A percentile compares a stretch with the other conserved stretches of the same genome.
These are phyloP conservation scores for Dendrophyllia cribrosa DNA, from an alignment of 64 coral and sea anemone genomes.

Conservation along the genomic window DNA sequence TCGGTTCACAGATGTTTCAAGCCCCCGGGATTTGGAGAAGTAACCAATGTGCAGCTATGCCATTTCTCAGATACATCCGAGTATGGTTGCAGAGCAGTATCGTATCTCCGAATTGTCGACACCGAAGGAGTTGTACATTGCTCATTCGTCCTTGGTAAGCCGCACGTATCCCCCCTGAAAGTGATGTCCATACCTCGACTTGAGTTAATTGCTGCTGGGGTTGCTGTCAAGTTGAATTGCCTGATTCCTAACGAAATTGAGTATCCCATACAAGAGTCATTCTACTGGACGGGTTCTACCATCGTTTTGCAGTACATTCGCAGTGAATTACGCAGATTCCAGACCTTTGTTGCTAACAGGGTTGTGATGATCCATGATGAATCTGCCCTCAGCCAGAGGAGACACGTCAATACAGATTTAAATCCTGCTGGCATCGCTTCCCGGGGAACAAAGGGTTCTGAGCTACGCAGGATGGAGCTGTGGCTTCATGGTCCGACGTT, in stretches of 20 bases:
- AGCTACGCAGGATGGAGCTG: no score
- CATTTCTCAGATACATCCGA: constrained; percentile 11
- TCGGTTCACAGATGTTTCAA: constrained; percentile 25
- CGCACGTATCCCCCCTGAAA: not conserved
- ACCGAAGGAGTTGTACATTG: no score
- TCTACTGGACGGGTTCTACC: not conserved
- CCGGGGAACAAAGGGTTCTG: no score
- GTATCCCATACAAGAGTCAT: not conserved
- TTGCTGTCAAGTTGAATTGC: not conserved
- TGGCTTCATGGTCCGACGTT: not conserved
- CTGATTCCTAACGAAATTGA: not conserved
- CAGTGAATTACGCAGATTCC: not conserved
- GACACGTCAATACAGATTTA: not conserved
- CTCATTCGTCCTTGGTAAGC: no score
- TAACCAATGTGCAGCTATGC: not conserved
- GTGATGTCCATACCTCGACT: not conserved
- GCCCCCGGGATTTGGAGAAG: not conserved
- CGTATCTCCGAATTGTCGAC: not conserved
- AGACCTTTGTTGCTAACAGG: no score
- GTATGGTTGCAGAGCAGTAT: constrained; percentile 1
- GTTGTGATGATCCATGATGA: no score
- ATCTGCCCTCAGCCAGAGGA: no score
- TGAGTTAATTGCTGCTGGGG: not conserved
- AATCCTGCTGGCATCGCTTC: no score
- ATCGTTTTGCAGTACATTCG: not conserved